These are phyloP conservation scores for Hypselothyrea guttata DNA, from an alignment of 2,888 invertebrate species.

Conservation along the genomic window DNA sequence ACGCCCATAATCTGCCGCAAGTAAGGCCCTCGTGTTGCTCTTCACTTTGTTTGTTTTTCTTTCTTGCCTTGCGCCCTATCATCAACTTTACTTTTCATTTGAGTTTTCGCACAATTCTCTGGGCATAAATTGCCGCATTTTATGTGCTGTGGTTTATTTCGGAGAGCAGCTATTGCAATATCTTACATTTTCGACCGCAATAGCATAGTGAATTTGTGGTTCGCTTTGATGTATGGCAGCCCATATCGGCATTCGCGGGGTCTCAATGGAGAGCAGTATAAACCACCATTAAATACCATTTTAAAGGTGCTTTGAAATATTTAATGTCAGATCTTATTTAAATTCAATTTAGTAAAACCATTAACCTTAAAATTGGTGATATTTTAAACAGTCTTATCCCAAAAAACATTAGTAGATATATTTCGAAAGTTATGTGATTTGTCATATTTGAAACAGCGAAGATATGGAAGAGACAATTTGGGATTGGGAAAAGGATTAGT, in stretches of 20 bases:
- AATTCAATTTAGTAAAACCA: too few relatives aligned
- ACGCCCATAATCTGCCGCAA: constrained; percentile 62
- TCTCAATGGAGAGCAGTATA: too few relatives aligned
- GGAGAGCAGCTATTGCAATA: neutral
- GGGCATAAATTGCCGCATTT: constrained; percentile 56
- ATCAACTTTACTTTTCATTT: constrained; percentile 58
- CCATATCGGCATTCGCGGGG: constrained; percentile 20
- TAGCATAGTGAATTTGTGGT: constrained; percentile 54
- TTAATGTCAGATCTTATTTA: neutral
- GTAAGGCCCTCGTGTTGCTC: constrained; percentile 56
- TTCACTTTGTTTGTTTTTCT: constrained; percentile 30
- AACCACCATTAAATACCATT: neutral
- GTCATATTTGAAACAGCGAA: too few relatives aligned
- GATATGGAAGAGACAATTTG: too few relatives aligned
- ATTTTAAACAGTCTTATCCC: too few relatives aligned
- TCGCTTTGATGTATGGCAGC: constrained; percentile 9
- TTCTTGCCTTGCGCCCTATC: constrained; percentile 35
- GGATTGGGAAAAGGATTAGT: too few relatives aligned
- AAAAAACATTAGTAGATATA: too few relatives aligned
- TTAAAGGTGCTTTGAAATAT: neutral
- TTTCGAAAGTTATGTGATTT: too few relatives aligned
- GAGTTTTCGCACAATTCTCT: constrained; percentile 57
- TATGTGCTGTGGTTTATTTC: constrained; percentile 43
- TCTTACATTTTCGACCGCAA: constrained; percentile 17
- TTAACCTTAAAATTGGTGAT: too few relatives aligned